These are phyloP conservation scores for Anolis carolinensis DNA, from an alignment of 2,113 vertebrate genomes.

Conservation along the genomic window DNA sequence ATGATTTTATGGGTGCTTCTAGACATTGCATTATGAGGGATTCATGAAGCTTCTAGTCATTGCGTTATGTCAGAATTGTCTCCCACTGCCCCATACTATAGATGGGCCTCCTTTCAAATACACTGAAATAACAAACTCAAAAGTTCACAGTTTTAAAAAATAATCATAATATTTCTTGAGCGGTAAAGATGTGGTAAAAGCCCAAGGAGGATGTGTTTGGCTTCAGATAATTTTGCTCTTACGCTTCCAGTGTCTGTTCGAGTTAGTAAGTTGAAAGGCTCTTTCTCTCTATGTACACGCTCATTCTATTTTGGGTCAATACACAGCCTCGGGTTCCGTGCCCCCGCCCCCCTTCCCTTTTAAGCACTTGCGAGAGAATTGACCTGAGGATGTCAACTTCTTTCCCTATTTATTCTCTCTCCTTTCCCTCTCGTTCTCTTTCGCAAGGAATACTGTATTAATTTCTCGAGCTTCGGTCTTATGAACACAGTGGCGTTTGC, in stretches of 20 bases:
- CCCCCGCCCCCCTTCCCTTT: conserved; percentile 42
- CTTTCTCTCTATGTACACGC: conserved; percentile 53
- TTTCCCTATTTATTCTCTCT: conserved; percentile 45
- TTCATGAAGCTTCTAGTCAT: conserved; percentile 65
- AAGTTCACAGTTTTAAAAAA: conserved; percentile 56
- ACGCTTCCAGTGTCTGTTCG: conserved; percentile 45
- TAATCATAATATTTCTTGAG: conserved; percentile 32
- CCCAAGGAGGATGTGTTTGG: conserved; percentile 39
- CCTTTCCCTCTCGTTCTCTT: conserved; percentile 27
- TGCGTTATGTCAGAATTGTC: conserved; percentile 66
- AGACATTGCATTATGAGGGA: too few relatives aligned
- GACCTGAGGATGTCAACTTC: conserved; percentile 47
- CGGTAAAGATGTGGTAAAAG: conserved; percentile 48
- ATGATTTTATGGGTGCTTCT: too few relatives aligned
- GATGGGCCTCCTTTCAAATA: conserved; percentile 42
- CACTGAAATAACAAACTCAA: conserved; percentile 48
- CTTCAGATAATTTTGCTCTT: conserved; percentile 45
- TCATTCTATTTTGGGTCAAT: conserved; percentile 60
- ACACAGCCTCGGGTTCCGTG: conserved; percentile 61
- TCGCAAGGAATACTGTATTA: conserved; percentile 34
- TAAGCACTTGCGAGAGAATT: conserved; percentile 48
- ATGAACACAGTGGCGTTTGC: conserved; percentile 40
- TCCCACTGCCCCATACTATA: conserved; percentile 57
- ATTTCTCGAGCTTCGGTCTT: conserved; percentile 32
- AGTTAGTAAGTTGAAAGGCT: conserved; percentile 54